Percentiles rank a stretch among this genome's conserved stretches.
These are phyloP conservation scores for Oscheius sp. DNA, from an alignment of 2,888 invertebrate species.

Conservation along the genomic window DNA sequence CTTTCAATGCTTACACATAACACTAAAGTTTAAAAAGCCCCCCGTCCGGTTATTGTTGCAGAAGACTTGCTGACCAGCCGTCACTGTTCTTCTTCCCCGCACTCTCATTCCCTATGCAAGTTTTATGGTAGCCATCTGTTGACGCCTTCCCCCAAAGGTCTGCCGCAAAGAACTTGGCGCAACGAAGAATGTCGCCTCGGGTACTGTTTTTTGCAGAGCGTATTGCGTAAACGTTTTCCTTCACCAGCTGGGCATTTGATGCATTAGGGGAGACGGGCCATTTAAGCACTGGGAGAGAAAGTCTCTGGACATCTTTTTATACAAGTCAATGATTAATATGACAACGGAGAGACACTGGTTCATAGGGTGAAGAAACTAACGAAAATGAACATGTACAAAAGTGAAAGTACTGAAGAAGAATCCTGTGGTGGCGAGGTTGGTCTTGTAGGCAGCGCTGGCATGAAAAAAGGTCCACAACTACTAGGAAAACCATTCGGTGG, in stretches of 20 bases:
- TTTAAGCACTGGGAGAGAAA: background rate
- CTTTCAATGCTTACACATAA: no score
- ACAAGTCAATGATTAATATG: background rate
- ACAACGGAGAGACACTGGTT: background rate
- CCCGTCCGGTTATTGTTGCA: no score
- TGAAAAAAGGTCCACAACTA: constrained; percentile 22
- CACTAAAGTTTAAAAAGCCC: no score
- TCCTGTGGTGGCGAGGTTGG: background rate
- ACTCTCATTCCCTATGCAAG: no score
- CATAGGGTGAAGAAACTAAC: background rate
- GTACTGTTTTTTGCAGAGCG: no score
- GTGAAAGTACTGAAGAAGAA: background rate
- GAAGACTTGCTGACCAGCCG: no score
- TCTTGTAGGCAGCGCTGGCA: background rate
- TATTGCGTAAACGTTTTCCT: no score
- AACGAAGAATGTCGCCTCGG: no score
- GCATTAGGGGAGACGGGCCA: constrained; percentile 5
- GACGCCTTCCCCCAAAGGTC: no score
- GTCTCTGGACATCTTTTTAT: background rate
- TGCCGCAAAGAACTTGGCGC: no score
- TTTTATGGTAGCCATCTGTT: no score
- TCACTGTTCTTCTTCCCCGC: no score
- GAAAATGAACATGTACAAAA: background rate
- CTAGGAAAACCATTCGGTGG: constrained; percentile 20
- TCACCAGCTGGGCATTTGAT: background rate